These are phyloP conservation scores for Podabrus alpinus DNA, from an alignment of 2,888 invertebrate genomes.

Conservation along the genomic window DNA sequence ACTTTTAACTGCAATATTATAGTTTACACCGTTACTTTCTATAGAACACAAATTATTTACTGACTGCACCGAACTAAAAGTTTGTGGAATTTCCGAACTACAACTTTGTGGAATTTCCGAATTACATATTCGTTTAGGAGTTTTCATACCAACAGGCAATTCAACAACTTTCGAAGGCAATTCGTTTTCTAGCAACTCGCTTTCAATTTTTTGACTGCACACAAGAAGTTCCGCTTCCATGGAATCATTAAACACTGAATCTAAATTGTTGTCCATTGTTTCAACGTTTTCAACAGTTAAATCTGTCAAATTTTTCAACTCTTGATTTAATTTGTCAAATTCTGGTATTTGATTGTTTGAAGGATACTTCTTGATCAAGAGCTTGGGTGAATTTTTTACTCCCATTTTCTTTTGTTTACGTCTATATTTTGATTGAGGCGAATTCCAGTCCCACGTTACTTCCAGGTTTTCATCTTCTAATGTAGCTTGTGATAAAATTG, in stretches of 20 bases:
- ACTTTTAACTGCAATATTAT: not conserved
- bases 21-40: not conserved
- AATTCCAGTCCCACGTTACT: conserved; percentile 60
- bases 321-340: conserved; percentile 49
- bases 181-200: conserved; percentile 23
- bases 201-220: conserved; percentile 49
- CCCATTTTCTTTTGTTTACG: conserved; percentile 34
- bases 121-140: not conserved
- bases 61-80: not conserved
- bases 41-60: not conserved
- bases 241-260: conserved; percentile 49
- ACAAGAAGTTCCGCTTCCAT: conserved; percentile 49
- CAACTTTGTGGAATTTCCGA: not conserved
- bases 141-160: not conserved
- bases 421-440: conserved; percentile 45
- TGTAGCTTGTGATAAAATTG: conserved; percentile 48
- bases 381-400: conserved; percentile 43
- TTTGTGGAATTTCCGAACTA: not conserved
- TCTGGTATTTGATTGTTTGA: conserved; percentile 43
- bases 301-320: conserved; percentile 46
- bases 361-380: conserved; percentile 42
- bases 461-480: conserved; percentile 54
- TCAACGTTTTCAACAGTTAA: conserved; percentile 37
- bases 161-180: not conserved
- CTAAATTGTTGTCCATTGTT: conserved; percentile 24